Evolutionary conservation across 2,797 vertebrate species (phyloP).

Genomic region (Aselliscus stoliczkanus): DNA sequence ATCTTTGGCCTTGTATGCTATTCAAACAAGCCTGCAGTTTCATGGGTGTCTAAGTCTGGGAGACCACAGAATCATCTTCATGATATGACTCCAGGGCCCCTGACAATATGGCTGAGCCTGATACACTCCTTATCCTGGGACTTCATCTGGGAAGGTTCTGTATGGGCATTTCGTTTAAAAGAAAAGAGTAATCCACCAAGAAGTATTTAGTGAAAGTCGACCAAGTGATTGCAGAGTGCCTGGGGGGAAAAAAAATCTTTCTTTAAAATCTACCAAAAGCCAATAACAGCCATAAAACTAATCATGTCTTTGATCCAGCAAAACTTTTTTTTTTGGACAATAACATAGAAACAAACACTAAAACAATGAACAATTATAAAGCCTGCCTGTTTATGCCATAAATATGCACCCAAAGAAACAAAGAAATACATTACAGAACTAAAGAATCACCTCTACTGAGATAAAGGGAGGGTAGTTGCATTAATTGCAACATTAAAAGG

Average conservation of each 20-base stretch:
- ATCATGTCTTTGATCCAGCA: background rate
- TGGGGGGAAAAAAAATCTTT: background rate
- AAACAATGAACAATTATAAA: background rate
- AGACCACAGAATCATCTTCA: background rate
- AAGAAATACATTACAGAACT: background rate
- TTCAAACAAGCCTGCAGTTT: background rate
- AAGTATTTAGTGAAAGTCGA: background rate
- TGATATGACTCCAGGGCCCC: background rate
- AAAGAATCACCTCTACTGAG: background rate
- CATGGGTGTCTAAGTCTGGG: background rate
- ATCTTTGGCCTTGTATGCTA: background rate
- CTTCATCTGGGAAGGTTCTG: background rate
- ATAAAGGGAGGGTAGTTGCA: background rate
- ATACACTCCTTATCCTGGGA: background rate
- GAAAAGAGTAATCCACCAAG: background rate
- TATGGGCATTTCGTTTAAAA: background rate
- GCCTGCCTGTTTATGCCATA: background rate
- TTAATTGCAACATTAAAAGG: background rate
- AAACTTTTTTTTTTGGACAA: background rate
- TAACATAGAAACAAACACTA: background rate
- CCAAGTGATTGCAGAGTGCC: background rate
- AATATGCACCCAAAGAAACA: background rate
- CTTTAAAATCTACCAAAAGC: background rate
- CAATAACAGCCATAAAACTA: background rate
- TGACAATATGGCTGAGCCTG: background rate